These are phyloP conservation scores for Biston stratarius DNA, from an alignment of 2,888 invertebrate genomes.

Conservation along the genomic window DNA sequence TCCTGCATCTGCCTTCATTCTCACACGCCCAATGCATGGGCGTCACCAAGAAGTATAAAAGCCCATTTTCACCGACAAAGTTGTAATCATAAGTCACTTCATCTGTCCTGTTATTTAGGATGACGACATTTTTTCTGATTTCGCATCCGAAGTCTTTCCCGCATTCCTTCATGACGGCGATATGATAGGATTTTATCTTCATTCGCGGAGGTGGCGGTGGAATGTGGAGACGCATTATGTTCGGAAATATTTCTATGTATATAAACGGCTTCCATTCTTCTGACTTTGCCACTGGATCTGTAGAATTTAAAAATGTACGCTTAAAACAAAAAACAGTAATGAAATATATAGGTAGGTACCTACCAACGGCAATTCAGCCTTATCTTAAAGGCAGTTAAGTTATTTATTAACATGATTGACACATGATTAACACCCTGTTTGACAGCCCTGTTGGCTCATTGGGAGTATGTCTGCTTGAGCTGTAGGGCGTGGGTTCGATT, in stretches of 20 bases:
- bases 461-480: too few relatives aligned
- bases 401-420: too few relatives aligned
- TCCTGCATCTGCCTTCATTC: slow-evolving; percentile 55
- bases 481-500: too few relatives aligned
- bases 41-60: slow-evolving; percentile 71
- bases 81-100: slow-evolving; percentile 72
- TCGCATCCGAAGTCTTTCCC: slow-evolving; percentile 55
- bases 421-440: too few relatives aligned
- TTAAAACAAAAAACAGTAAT: too few relatives aligned
- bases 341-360: too few relatives aligned
- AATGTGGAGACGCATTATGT: slow-evolving; percentile 69
- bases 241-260: slow-evolving; percentile 74
- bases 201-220: slow-evolving; percentile 70
- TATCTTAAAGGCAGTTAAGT: too few relatives aligned
- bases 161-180: slow-evolving; percentile 63
- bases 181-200: slow-evolving; percentile 63
- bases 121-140: slow-evolving; percentile 49
- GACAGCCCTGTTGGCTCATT: too few relatives aligned
- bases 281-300: slow-evolving; percentile 67
- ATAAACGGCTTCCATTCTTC: slow-evolving; percentile 77
- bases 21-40: slow-evolving; percentile 65
- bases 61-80: slow-evolving; percentile 65
- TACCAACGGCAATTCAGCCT: too few relatives aligned
- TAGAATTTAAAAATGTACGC: neutral
- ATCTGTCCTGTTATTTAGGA: slow-evolving; percentile 57